These are phyloP conservation scores for Etia nguti DNA, from an alignment of 2,113 vertebrate genomes.

Conservation along the genomic window DNA sequence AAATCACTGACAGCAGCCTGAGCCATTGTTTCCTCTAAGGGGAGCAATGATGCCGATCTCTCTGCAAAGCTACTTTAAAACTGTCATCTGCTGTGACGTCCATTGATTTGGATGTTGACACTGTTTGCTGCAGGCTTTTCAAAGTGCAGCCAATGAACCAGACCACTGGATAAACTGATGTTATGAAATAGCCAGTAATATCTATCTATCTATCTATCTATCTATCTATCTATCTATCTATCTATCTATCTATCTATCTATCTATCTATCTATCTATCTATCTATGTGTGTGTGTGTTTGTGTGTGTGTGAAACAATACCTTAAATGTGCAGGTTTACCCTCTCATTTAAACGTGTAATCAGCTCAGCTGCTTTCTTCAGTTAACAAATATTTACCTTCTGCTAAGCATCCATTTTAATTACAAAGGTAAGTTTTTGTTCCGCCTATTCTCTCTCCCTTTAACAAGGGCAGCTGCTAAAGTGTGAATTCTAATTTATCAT, in stretches of 20 bases:
- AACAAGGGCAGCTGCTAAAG: neutral
- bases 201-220: fast-evolving
- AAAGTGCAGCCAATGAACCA: neutral
- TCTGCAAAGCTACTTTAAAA: neutral
- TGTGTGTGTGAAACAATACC: neutral
- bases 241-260: fast-evolving
- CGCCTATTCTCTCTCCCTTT: neutral
- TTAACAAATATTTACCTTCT: neutral
- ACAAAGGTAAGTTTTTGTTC: neutral
- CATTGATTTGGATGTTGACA: neutral
- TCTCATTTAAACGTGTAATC: neutral
- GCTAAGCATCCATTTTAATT: neutral
- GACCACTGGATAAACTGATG: neutral
- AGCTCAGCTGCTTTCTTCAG: neutral
- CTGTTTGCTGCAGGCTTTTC: neutral
- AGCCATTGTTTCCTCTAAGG: neutral
- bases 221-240: too few species aligned
- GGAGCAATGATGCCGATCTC: neutral
- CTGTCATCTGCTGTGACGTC: neutral
- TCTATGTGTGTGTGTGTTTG: neutral
- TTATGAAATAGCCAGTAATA: neutral
- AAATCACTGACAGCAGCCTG: neutral
- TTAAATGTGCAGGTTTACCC: neutral
- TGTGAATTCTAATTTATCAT: neutral
- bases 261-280: too few species aligned